phyloP scores from a whole-genome alignment of 1,140 invertebrate genomes.

The Andrena cerasifolii region DNA sequence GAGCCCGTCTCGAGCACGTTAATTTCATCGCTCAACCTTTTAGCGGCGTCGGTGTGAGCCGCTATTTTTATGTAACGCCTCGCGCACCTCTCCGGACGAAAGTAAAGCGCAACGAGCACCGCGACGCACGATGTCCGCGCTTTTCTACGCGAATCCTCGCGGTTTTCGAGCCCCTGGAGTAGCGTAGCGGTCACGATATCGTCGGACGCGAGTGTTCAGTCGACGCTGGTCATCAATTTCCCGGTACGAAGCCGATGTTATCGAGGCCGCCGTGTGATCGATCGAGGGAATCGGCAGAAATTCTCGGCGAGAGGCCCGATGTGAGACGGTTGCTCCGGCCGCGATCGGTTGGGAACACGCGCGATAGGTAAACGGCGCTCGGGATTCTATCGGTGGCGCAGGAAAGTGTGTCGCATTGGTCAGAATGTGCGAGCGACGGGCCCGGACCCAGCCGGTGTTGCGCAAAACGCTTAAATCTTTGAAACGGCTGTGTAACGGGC shows the following conservation, averaged over 20 bases:
- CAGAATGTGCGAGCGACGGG: slow-evolving; percentile 26
- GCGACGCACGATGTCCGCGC: not conserved
- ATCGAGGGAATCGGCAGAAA: not conserved
- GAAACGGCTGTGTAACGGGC: slow-evolving; percentile 52
- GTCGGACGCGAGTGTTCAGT: not conserved
- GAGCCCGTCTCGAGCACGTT: not conserved
- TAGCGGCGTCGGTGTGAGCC: not conserved
- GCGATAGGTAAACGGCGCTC: slow-evolving; percentile 44
- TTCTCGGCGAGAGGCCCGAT: not conserved
- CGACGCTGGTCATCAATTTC: not conserved
- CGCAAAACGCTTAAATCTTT: slow-evolving; percentile 60
- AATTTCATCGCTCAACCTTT: not conserved
- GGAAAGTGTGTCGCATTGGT: slow-evolving; percentile 61
- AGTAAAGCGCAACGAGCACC: not conserved
- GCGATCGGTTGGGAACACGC: slow-evolving; percentile 3
- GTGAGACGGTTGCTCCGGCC: not conserved
- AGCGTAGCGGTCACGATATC: not conserved
- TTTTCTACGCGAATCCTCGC: not conserved
- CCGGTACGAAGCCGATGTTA: not conserved
- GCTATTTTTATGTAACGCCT: not conserved
- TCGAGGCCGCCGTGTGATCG: not conserved
- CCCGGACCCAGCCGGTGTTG: slow-evolving; percentile 44
- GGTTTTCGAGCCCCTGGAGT: not conserved
- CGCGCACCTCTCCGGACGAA: not conserved
- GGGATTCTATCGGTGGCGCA: slow-evolving; percentile 44